Evolutionary conservation across 2,888 invertebrate species (phyloP).

Genomic region (Pristionchus exspectatus): DNA sequence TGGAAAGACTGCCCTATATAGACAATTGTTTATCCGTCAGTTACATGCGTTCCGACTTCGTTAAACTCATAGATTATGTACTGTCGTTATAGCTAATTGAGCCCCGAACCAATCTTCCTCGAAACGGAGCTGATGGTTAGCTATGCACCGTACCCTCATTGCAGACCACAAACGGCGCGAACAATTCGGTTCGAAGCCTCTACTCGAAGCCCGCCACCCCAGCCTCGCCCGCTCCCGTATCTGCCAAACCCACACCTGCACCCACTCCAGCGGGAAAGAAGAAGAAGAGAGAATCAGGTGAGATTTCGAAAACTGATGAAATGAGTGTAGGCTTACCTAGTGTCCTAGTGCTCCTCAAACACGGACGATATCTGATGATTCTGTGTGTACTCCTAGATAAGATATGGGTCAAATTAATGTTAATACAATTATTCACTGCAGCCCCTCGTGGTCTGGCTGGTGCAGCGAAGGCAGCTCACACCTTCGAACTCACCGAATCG

Average conservation of each 20-base stretch:
- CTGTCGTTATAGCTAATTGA: not conserved
- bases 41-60: too few relatives aligned
- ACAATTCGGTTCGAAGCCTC: conserved; percentile 62
- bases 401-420: too few relatives aligned
- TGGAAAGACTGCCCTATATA: too few relatives aligned
- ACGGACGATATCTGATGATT: too few relatives aligned
- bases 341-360: too few relatives aligned
- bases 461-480: conserved; percentile 17
- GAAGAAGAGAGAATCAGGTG: conserved; percentile 50
- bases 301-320: not conserved
- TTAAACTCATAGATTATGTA: too few relatives aligned
- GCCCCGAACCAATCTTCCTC: not conserved
- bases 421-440: not conserved
- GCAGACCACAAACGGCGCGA: conserved; percentile 64
- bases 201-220: conserved; percentile 55
- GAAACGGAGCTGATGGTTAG: not conserved
- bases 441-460: conserved; percentile 41
- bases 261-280: conserved; percentile 17
- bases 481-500: conserved; percentile 53
- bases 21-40: too few relatives aligned
- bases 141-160: conserved; percentile 26
- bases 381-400: too few relatives aligned
- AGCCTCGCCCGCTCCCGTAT: not conserved
- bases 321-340: not conserved
- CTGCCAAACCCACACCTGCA: conserved; percentile 2